Base-by-base conservation (phyloP, 2,888 invertebrate species). In the Agrochola lota region DNA sequence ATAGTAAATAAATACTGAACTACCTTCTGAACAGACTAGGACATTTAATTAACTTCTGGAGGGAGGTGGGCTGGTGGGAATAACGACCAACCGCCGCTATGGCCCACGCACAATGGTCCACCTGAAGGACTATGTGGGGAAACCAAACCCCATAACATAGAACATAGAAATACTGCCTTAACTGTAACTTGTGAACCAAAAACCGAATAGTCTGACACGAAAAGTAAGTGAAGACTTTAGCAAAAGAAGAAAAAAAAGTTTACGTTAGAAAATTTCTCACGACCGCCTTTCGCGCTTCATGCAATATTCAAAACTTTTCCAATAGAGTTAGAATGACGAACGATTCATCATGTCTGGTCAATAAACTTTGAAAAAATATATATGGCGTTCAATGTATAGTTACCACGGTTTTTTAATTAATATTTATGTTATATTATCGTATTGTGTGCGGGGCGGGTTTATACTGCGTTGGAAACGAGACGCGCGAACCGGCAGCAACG, bases 301-400 rank as follows among this genome's bases (percentile, higher is more conserved):
- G 89, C 88, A 93, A 92, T 92, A 93, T 93, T 92, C 90, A 93
- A 93, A 93, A 93, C 91, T 93, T 94, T 93, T 85, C 43, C 72
- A 72, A 77, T 77, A 57, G 63, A 74, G 66, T 81, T 72, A 55
- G n/a, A 73, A 78, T 72, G 64, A 76, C 57, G 17, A 49, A 79
- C 63, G 66, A 70, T n/a, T 68, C 52, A 30, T 67, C 4, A 5
- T 66, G 26, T 17, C 64, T 63, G 3, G 7, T 40, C n/a, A 60
- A 63, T 17, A 64, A 55, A 30, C 30, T 60, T 71, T n/a, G 7
- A 66, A 60, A 78, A 57, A 35, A 59, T 35, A 43, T 23, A 23
- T 43, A 64, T 30, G 17, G 23, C n/a, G 17, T 30, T 26, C 40
- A 23, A 62, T n/a, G 63, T 69, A 78, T 77, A 81, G 82, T 86